Evolutionary conservation across 2,113 vertebrate genomes (phyloP), one percentile per base, ranked within the genome.

Genomic region (Anser cygnoides): DNA sequence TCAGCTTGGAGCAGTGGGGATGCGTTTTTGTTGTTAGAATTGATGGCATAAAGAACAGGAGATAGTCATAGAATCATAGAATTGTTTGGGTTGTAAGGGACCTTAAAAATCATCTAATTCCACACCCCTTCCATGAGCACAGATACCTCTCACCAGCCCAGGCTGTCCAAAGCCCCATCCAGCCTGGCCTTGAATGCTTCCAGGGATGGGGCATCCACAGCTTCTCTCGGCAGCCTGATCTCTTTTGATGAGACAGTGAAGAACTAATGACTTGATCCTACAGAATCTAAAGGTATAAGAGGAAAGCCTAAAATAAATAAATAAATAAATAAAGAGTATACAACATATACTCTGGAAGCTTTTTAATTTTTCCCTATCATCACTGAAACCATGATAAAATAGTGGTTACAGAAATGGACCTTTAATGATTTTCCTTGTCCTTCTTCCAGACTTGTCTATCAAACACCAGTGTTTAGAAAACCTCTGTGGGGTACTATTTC

Each of bases 301-400:
- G 4, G 29, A 70, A 71, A 61, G 2, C 1, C 20, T 55, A 3
- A 0, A 9, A 37, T 37, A 31, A 78, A 3, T 0, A 7, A 23
- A 78, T 55, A 23, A 10, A 39, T 10, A 39, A 39, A 39, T 39
- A 37, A 37, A 37, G 37, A 37, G 1, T 29, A 5, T 2, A 33
- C 8, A 35, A 13, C 44, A 46, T 2, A 20, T 52, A 7, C 2
- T 43, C 58, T 35, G 58, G 41, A 72, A 72, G 26, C 2, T 58
- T 91, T 67, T 63, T 14, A 29, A 19, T 65, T 92, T 67, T 88
- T 62, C n/a, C 7, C 16, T 39, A 3, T 76, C 7, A 2, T 4
- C 54, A 4, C 11, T 55, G 50, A 44, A 86, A 28, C 3, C 37
- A 59, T 1, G 9, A 39, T 35, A 46, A 66, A 29, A 12, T 21